Evolutionary conservation across 2,113 vertebrate genomes (phyloP).

Genomic region (Eulemur rufifrons): DNA sequence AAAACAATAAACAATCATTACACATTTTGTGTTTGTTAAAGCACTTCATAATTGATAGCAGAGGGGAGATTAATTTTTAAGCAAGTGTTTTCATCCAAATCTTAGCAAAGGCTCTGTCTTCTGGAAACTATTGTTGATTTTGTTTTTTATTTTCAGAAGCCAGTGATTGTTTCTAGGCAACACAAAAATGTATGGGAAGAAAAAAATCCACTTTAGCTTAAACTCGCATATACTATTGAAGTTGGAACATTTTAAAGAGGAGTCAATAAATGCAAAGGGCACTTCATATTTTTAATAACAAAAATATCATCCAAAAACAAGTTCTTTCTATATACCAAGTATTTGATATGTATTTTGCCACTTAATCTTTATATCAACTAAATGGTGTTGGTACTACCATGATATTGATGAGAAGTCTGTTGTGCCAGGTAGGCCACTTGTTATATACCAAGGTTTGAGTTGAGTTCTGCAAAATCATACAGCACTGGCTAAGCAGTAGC

Average conservation of each 20-base stretch:
- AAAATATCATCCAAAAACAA: background rate
- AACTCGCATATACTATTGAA: background rate
- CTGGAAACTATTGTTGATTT: constrained; percentile 30
- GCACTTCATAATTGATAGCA: constrained; percentile 49
- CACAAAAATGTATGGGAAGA: background rate
- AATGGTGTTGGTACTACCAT: background rate
- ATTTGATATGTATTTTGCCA: background rate
- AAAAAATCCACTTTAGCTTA: background rate
- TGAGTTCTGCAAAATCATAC: background rate
- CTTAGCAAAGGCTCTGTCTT: constrained; percentile 22
- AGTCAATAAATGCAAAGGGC: background rate
- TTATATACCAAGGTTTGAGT: background rate
- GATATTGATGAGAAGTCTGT: background rate
- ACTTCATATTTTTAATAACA: background rate
- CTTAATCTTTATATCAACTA: background rate
- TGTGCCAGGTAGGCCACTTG: background rate
- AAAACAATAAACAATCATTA: constrained; percentile 56
- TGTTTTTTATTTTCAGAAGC: background rate
- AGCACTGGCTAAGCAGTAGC: background rate
- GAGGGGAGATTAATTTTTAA: constrained; percentile 60
- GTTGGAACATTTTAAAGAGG: background rate
- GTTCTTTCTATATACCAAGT: background rate
- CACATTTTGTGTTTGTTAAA: constrained; percentile 53
- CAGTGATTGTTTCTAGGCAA: constrained; percentile 14
- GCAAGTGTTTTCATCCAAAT: constrained; percentile 24